Evolutionary conservation across 2,113 vertebrate genomes (phyloP).

Genomic region (Antigone vipio): DNA sequence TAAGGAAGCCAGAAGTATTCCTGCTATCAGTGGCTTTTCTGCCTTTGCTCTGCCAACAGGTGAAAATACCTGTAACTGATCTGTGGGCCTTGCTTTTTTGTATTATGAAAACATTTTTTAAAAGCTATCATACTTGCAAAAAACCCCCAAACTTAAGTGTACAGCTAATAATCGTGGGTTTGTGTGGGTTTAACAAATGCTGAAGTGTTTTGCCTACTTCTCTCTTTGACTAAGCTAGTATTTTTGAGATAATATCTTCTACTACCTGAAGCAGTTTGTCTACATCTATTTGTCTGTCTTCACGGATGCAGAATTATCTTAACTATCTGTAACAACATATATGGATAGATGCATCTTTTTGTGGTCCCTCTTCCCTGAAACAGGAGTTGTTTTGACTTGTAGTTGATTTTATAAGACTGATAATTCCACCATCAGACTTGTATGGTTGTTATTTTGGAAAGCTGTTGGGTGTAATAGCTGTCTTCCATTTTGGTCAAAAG

Average conservation of each 20-base stretch:
- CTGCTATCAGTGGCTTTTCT: not conserved
- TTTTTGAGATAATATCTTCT: not conserved
- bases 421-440: rapidly evolving
- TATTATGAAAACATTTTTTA: not conserved
- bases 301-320: not conserved
- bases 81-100: not conserved
- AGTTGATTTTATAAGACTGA: not conserved
- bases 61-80: not conserved
- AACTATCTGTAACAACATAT: not conserved
- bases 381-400: not conserved
- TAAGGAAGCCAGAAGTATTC: not conserved
- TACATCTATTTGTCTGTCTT: not conserved
- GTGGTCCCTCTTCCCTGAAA: not conserved
- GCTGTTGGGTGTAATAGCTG: not conserved
- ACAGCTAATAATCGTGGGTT: not conserved
- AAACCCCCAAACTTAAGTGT: not conserved
- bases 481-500: not conserved
- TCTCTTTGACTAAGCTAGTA: not conserved
- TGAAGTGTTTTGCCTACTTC: slow-evolving; percentile 8
- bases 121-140: not conserved
- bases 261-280: not conserved
- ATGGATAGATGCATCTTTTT: not conserved
- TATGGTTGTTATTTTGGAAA: not conserved
- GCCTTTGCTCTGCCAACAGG: not conserved
- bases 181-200: slow-evolving; percentile 3